Evolutionary conservation across 1,140 invertebrate species (phyloP).

Genomic region (Triops cancriformis): DNA sequence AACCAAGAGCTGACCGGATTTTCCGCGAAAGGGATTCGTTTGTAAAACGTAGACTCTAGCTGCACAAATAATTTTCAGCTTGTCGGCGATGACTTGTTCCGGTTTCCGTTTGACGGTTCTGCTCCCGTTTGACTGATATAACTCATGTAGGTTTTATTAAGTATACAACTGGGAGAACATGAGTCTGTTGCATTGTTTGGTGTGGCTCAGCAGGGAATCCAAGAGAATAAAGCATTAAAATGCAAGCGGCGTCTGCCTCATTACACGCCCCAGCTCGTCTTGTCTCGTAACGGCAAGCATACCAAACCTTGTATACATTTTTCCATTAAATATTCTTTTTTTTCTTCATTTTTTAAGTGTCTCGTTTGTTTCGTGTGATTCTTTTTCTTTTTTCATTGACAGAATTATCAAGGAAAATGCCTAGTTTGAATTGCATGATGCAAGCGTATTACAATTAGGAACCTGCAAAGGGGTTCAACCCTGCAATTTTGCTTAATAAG

Average conservation of each 20-base stretch:
- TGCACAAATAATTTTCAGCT: no score
- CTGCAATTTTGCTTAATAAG: neutral
- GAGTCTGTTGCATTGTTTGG: constrained; percentile 1
- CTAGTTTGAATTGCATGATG: neutral
- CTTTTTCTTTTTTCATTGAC: neutral
- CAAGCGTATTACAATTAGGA: neutral
- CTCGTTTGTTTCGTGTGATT: neutral
- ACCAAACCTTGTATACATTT: neutral
- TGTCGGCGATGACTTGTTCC: neutral
- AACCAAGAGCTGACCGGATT: no score
- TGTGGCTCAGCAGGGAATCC: neutral
- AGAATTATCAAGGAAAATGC: neutral
- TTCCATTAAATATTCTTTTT: neutral
- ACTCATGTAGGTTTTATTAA: neutral
- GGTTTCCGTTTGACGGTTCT: neutral
- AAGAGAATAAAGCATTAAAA: neutral
- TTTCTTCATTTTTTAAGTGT: neutral
- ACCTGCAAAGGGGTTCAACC: neutral
- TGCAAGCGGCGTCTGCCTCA: neutral
- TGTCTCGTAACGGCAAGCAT: neutral
- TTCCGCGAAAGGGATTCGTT: no score
- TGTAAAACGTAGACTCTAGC: no score
- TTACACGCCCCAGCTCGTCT: neutral
- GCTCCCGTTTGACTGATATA: neutral
- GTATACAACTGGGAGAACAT: neutral